Base-by-base conservation (phyloP, 2,797 vertebrate genomes). In the Sebastes alutus region DNA sequence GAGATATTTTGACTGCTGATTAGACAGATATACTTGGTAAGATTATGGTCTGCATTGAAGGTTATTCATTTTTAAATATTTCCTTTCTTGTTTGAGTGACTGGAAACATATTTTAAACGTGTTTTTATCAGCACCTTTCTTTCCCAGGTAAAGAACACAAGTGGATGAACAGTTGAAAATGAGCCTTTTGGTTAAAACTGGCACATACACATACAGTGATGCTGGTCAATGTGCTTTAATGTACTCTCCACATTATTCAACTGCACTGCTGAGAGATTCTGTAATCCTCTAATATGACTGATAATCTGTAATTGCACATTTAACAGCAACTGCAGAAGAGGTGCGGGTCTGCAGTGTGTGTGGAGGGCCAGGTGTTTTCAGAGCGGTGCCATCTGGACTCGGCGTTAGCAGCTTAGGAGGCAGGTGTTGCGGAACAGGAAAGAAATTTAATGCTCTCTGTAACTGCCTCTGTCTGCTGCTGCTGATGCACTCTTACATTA, bases 361-460 rank as follows among this genome's bases (percentile, higher is more conserved):
- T 67, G 86, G 84, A 87, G 79, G 82, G 88, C 88, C 93, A 94
- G 95, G 93, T 95, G 94, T 95, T 93, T 85, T 75, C 85, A 85
- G 92, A 94, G 88, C 32, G 14, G 69, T 80, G 88, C 95, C 95
- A 95, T 95, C 94, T 95, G 94, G 93, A 85, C 80, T 58, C 82
- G 79, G 90, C 64, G 80, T 86, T 86, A 84, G 87, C 93, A 86
- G 89, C 85, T 93, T 89, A 92, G 69, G 84, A 90, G 85, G 89
- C 94, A 95, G 94, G 94, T 95, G 95, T 89, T 91, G 63, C 78
- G 75, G 83, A 87, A 86, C 80, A 82, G 84, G 74, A 87, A 87
- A 81, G 86, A 89, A 81, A 87, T 90, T 52, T 82, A 88, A 88
- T 84, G 77, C 80, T 68, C 72, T 83, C 80, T 86, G 80, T 87